phyloP scores from a whole-genome alignment of 2,888 invertebrate genomes.

The Ochropacha duplaris region DNA sequence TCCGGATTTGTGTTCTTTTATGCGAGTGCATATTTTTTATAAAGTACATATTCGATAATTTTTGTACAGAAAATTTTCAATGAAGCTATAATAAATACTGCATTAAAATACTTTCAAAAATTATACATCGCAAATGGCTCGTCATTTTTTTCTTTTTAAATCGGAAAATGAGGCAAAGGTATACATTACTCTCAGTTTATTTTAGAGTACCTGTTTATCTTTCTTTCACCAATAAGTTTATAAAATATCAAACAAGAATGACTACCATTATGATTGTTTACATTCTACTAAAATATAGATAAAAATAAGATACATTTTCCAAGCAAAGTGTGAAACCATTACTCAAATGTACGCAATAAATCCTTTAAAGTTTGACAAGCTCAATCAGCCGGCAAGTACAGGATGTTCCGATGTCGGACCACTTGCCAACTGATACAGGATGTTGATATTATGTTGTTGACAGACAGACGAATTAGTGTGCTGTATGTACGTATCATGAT shows the following conservation, averaged over 20 bases:
- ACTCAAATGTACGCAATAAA: constrained; percentile 15
- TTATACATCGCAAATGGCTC: no score
- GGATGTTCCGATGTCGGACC: constrained; percentile 24
- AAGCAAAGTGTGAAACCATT: not conserved
- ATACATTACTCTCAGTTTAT: no score
- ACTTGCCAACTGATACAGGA: constrained; percentile 35
- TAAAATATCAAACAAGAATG: not conserved
- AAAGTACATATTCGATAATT: not conserved
- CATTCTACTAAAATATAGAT: no score
- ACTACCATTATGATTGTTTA: not conserved
- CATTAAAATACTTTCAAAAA: no score
- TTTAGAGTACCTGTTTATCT: no score
- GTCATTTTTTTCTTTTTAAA: no score
- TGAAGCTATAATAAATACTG: no score
- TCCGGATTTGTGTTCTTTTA: constrained; percentile 32
- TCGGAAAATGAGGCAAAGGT: no score
- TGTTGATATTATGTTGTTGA: constrained; percentile 45
- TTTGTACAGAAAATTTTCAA: not conserved
- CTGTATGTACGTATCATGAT: not conserved
- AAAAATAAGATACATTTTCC: not conserved
- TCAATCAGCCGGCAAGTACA: constrained; percentile 12
- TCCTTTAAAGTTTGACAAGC: constrained; percentile 17
- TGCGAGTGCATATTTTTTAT: not conserved
- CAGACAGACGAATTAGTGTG: constrained; percentile 34
- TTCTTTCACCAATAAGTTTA: no score